These are phyloP conservation scores for Eulemur macaco DNA, from an alignment of 2,113 vertebrate genomes.

Conservation along the genomic window DNA sequence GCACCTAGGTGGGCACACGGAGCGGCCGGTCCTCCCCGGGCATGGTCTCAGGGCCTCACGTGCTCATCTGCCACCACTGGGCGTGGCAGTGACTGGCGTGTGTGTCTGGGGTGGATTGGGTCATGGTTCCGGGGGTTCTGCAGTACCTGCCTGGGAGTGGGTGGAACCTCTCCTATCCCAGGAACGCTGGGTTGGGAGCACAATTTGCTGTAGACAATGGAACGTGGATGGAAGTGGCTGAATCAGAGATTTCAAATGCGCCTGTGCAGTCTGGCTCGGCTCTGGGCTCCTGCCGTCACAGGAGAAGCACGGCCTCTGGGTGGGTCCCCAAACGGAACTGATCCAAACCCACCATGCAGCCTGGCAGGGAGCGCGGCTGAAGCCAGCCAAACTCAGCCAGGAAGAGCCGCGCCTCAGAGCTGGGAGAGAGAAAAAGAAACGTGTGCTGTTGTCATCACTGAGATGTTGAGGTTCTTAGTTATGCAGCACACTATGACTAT, in stretches of 20 bases:
- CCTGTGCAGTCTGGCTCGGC: not conserved
- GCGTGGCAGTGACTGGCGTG: rapidly evolving
- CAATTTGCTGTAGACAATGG: not conserved
- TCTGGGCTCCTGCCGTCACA: not conserved
- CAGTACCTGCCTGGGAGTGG: not conserved
- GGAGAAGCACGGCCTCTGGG: not conserved
- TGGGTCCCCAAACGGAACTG: not conserved
- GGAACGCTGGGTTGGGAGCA: not conserved
- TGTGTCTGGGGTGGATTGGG: too few species aligned
- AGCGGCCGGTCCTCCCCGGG: too few species aligned
- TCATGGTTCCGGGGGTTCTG: rapidly evolving
- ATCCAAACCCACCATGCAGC: not conserved
- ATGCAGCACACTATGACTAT: not conserved
- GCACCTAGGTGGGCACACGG: not conserved
- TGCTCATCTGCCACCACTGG: not conserved
- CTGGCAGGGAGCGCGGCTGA: not conserved
- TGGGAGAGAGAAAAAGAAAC: not conserved
- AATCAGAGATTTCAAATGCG: not conserved
- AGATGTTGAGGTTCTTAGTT: not conserved
- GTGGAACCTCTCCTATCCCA: not conserved
- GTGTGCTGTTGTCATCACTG: not conserved
- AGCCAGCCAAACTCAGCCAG: not conserved
- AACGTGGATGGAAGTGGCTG: not conserved
- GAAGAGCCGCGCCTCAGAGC: not conserved
- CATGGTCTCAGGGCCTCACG: not conserved